A percentile compares a stretch with the other conserved stretches of the same genome.
phyloP scores from a whole-genome alignment of 2,888 invertebrate genomes.

The Mythimna loreyi region DNA sequence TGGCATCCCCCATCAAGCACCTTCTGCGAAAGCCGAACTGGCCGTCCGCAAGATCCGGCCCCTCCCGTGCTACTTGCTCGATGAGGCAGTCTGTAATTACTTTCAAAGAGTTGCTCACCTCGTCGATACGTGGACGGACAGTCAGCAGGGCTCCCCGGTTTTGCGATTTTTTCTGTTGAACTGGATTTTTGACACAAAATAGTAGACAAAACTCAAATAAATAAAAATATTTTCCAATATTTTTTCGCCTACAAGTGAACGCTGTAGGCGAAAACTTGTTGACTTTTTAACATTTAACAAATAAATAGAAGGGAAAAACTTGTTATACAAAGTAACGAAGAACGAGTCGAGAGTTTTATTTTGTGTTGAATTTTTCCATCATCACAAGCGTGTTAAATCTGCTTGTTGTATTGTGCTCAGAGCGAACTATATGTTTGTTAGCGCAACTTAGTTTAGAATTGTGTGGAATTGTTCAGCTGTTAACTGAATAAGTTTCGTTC shows the following conservation, averaged over 20 bases:
- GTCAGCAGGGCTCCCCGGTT: too few relatives aligned
- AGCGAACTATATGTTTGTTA: constrained; percentile 18
- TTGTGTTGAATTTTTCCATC: constrained; percentile 16
- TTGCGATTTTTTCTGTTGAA: too few relatives aligned
- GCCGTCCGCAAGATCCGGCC: too few relatives aligned
- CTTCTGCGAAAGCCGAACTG: too few relatives aligned
- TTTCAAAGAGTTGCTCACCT: too few relatives aligned
- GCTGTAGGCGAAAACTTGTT: not conserved
- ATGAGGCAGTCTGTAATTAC: too few relatives aligned
- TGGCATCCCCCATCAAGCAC: too few relatives aligned
- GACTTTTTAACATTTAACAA: not conserved
- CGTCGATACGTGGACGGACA: too few relatives aligned
- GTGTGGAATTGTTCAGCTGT: constrained; percentile 10
- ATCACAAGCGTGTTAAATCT: constrained; percentile 9
- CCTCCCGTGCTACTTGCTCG: too few relatives aligned
- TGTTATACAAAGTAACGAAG: constrained; percentile 1
- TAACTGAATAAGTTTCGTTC: constrained; percentile 3
- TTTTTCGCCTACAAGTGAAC: not conserved
- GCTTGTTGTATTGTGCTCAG: constrained; percentile 5
- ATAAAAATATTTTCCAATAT: not conserved
- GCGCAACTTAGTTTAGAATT: constrained; percentile 2
- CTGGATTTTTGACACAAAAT: constrained; percentile 11
- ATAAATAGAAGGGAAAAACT: constrained; percentile 1
- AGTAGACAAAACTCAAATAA: not conserved
- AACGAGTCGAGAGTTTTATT: constrained; percentile 11